Conservation (phyloP, 2,113 vertebrate genomes). For the Rattus rattus region DNA sequence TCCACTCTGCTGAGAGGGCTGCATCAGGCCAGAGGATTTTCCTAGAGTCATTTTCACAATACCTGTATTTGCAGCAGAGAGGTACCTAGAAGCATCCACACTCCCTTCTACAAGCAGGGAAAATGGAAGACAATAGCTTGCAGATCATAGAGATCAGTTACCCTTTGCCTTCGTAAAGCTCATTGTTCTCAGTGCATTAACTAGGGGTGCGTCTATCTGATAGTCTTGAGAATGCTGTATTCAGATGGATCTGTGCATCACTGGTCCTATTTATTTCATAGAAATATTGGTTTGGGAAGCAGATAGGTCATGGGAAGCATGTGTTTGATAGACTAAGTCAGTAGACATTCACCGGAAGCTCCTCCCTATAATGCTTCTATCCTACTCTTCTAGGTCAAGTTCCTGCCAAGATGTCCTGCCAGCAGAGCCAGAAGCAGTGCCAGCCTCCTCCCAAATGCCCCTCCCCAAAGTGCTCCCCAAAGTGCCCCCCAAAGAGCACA, state of each 20-base stretch:
- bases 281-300: background rate
- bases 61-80: background rate
- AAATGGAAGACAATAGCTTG: too few species aligned
- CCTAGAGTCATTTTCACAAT: background rate
- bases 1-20: background rate
- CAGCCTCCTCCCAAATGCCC: slow-evolving; percentile 45
- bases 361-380: background rate
- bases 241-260: background rate
- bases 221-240: background rate
- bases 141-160: too few species aligned
- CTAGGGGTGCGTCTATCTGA: background rate
- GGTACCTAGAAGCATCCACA: background rate
- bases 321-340: background rate
- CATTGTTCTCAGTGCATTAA: background rate
- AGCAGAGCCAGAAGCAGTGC: slow-evolving; percentile 48
- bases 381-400: background rate
- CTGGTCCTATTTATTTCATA: background rate
- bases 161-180: background rate
- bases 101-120: too few species aligned
- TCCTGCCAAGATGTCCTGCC: background rate
- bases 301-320: too few species aligned
- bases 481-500: background rate
- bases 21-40: background rate
- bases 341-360: background rate
- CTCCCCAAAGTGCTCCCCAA: slow-evolving; percentile 15